phyloP scores from a whole-genome alignment of 2,797 vertebrate genomes.

The Pyrocephalus nanus region DNA sequence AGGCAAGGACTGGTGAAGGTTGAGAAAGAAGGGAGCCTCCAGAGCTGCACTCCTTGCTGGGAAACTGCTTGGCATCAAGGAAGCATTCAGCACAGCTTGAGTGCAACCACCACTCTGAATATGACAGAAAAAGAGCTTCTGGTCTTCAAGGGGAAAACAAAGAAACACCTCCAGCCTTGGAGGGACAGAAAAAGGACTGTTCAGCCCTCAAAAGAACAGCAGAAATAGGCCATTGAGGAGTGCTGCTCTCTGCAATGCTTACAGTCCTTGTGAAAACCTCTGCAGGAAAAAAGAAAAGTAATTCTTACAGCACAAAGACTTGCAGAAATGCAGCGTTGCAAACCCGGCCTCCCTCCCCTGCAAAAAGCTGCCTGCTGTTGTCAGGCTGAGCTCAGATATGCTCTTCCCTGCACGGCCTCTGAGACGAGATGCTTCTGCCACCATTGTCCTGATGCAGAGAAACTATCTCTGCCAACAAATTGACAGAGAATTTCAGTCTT shows the following conservation, averaged over 20 bases:
- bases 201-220: neutral
- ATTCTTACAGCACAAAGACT: neutral
- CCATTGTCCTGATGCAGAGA: constrained; percentile 7
- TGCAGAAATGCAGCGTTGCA: neutral
- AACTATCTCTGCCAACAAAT: constrained; percentile 58
- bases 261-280: neutral
- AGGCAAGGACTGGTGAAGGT: neutral
- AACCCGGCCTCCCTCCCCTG: neutral
- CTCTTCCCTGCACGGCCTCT: neutral
- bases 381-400: neutral
- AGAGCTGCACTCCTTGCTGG: neutral
- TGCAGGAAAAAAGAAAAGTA: neutral
- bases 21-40: neutral
- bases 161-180: neutral
- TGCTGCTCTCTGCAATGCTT: neutral
- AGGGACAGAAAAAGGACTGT: neutral
- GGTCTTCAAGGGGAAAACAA: neutral
- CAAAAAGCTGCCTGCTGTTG: neutral
- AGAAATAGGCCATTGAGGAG: neutral
- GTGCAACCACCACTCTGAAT: neutral
- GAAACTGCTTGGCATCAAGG: neutral
- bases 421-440: neutral
- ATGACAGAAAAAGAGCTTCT: neutral
- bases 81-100: neutral
- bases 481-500: constrained; percentile 69